Evolutionary conservation across 2,797 vertebrate genomes (phyloP).

Genomic region (Myotis myotis): DNA sequence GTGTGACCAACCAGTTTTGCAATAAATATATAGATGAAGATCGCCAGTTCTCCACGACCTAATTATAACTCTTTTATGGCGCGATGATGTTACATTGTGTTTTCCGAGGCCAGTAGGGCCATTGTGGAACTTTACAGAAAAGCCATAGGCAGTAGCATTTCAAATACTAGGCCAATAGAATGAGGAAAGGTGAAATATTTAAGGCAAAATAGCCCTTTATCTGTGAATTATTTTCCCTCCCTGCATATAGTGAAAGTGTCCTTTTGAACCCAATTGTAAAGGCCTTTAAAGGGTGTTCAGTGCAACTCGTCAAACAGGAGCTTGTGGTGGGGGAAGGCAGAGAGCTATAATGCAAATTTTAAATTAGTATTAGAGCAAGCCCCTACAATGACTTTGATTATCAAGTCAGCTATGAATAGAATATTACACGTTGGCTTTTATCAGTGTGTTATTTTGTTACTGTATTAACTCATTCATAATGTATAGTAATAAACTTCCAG

Average conservation of each 20-base stretch:
- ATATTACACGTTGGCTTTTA: constrained; percentile 77
- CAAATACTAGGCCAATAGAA: not conserved
- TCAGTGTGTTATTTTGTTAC: constrained; percentile 72
- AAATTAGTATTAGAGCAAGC: constrained; percentile 75
- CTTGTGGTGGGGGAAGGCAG: constrained; percentile 44
- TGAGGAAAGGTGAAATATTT: not conserved
- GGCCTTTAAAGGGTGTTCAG: not conserved
- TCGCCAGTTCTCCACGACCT: not conserved
- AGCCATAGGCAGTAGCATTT: not conserved
- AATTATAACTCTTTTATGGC: not conserved
- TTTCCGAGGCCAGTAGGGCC: not conserved
- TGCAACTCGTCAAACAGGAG: not conserved
- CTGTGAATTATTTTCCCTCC: constrained; percentile 31
- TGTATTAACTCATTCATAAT: constrained; percentile 75
- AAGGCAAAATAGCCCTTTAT: not conserved
- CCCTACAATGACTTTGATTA: constrained; percentile 71
- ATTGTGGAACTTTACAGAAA: not conserved
- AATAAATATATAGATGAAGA: not conserved
- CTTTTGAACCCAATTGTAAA: constrained; percentile 57
- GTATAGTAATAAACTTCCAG: constrained; percentile 65
- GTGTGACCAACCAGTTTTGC: not conserved
- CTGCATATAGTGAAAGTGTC: not conserved
- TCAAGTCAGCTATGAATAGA: constrained; percentile 75
- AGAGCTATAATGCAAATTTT: constrained; percentile 58
- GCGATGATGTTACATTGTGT: not conserved